These are phyloP conservation scores for Ypsolopha sequella DNA, from an alignment of 2,888 invertebrate species.

Conservation along the genomic window DNA sequence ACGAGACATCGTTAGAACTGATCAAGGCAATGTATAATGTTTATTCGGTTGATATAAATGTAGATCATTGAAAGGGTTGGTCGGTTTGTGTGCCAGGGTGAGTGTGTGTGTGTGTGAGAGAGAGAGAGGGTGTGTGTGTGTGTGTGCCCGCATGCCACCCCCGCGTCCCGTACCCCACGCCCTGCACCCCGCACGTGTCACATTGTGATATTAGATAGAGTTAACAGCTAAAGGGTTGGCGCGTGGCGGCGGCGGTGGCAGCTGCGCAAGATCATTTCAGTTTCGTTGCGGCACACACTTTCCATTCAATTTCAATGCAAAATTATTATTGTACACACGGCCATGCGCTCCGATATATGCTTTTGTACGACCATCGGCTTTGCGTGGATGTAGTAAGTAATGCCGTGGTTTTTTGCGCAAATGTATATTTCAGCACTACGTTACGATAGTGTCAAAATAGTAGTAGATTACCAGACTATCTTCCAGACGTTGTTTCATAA, in stretches of 20 bases:
- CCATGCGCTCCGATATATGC: no score
- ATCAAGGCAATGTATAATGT: slow-evolving; percentile 54
- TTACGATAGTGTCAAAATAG: no score
- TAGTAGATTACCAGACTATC: no score
- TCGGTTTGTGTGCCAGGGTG: neutral
- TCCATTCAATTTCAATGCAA: slow-evolving; percentile 15
- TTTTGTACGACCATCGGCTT: no score
- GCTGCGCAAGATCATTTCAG: slow-evolving; percentile 10
- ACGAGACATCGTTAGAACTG: slow-evolving; percentile 30
- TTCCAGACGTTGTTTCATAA: no score
- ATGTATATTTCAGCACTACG: no score
- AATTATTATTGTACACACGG: slow-evolving; percentile 22
- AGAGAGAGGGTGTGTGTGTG: neutral
- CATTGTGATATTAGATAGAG: no score
- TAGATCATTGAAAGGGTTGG: slow-evolving; percentile 19
- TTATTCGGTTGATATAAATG: slow-evolving; percentile 30
- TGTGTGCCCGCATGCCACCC: neutral
- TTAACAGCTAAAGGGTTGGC: neutral
- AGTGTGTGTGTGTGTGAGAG: neutral
- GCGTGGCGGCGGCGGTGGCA: slow-evolving; percentile 7
- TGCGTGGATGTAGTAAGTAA: no score
- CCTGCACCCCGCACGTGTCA: slow-evolving; percentile 7
- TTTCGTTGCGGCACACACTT: slow-evolving; percentile 8
- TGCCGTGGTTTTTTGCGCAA: no score
- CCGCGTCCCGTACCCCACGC: slow-evolving; percentile 18